Evolutionary conservation across 1,140 invertebrate species (phyloP).

Genomic region (Sitophilus oryzae): DNA sequence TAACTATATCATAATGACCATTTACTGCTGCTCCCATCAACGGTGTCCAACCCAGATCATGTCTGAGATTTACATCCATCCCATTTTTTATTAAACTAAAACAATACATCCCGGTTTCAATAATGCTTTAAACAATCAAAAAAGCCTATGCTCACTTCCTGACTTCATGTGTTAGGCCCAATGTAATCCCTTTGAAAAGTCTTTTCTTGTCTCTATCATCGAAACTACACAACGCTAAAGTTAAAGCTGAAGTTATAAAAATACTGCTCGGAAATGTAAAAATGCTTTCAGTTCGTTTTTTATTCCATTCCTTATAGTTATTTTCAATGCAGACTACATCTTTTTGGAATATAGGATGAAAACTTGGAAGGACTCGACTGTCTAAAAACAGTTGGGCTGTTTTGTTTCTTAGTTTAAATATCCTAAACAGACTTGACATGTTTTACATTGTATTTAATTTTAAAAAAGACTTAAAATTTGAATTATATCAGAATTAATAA

Average conservation of each 20-base stretch:
- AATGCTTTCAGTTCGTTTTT: too few relatives aligned
- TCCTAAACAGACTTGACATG: too few relatives aligned
- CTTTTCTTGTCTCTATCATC: constrained; percentile 40
- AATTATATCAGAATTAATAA: too few relatives aligned
- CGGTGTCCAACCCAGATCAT: constrained; percentile 78
- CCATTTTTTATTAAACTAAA: constrained; percentile 40
- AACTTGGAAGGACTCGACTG: too few relatives aligned
- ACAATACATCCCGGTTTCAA: constrained; percentile 5
- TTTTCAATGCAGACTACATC: too few relatives aligned
- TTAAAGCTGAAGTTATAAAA: constrained; percentile 1
- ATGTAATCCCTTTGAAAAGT: constrained; percentile 58
- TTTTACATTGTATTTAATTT: too few relatives aligned
- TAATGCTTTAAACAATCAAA: neutral
- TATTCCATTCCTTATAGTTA: too few relatives aligned
- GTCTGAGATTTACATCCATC: constrained; percentile 57
- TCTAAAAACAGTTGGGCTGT: too few relatives aligned
- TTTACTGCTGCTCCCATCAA: constrained; percentile 80
- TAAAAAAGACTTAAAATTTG: too few relatives aligned
- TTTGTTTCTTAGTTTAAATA: too few relatives aligned
- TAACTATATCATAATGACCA: constrained; percentile 57
- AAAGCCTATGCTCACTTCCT: constrained; percentile 47
- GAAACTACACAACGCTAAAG: constrained; percentile 9
- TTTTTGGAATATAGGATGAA: too few relatives aligned
- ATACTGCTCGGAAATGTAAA: constrained; percentile 5
- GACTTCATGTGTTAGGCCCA: constrained; percentile 57